Conservation (phyloP, 2,113 vertebrate species). For the Grantiella picta region DNA sequence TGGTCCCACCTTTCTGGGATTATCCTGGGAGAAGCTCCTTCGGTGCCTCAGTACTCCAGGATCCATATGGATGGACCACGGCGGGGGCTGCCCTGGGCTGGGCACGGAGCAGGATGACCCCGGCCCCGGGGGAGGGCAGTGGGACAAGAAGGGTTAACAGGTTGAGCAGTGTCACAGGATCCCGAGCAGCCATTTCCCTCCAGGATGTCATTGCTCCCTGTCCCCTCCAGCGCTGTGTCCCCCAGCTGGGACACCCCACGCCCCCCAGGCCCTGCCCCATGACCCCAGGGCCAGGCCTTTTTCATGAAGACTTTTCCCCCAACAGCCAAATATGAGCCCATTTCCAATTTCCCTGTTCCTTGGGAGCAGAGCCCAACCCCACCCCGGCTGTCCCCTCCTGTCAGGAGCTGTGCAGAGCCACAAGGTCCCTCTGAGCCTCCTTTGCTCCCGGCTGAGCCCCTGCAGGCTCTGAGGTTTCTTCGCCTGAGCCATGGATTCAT, state of each 20-base stretch:
- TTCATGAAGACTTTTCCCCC: not conserved
- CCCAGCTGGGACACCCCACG: not conserved
- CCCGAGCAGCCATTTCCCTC: not conserved
- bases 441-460: not conserved
- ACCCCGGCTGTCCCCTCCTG: not conserved
- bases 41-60: not conserved
- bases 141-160: not conserved
- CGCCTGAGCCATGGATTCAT: not conserved
- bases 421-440: not conserved
- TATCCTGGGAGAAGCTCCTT: not conserved
- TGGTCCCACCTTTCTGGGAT: accelerated
- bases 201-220: not conserved
- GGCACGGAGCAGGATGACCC: accelerated
- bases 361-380: not conserved
- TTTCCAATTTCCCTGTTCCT: not conserved
- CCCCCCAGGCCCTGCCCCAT: accelerated
- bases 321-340: not conserved
- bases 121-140: not conserved
- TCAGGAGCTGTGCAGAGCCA: not conserved
- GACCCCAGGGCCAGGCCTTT: not conserved
- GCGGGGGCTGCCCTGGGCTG: accelerated
- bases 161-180: not conserved
- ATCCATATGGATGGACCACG: accelerated
- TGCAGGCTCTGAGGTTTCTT: not conserved
- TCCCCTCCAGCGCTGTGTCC: not conserved